Evolutionary conservation across 2,113 vertebrate genomes (phyloP).

Genomic region (Progne subis): DNA sequence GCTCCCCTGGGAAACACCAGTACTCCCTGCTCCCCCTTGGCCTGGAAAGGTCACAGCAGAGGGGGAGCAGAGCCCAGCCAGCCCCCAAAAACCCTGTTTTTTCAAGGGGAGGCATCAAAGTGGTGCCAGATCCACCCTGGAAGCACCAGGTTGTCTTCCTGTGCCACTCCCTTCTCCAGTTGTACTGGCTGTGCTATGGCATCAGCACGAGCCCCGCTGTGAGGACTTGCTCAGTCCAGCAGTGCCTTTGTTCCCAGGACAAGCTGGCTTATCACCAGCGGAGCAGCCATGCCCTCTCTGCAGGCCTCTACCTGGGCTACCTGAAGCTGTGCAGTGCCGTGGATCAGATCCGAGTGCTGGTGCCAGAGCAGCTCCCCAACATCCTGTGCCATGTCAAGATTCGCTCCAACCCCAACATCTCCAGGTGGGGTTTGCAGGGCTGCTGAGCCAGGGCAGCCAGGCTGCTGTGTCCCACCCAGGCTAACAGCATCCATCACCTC

Average conservation of each 20-base stretch:
- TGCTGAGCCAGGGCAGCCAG: background rate
- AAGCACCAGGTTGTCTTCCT: fast-evolving
- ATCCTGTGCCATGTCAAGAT: constrained; percentile 89
- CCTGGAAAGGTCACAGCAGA: background rate
- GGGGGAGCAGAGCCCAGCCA: background rate
- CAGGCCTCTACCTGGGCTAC: constrained; percentile 89
- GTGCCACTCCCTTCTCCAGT: fast-evolving
- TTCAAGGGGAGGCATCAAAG: background rate
- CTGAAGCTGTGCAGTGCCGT: constrained; percentile 90
- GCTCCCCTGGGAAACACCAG: background rate
- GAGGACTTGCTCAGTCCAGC: background rate
- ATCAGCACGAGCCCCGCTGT: fast-evolving
- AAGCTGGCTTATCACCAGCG: constrained; percentile 86
- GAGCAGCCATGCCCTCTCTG: constrained; percentile 81
- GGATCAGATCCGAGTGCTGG: constrained; percentile 89
- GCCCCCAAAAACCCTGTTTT: background rate
- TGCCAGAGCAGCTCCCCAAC: constrained; percentile 87
- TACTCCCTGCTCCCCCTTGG: fast-evolving
- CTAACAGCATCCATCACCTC: background rate
- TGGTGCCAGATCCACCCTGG: background rate
- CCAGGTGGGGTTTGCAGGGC: constrained; percentile 75
- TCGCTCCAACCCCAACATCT: constrained; percentile 87
- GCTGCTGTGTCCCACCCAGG: background rate
- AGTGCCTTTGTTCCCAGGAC: constrained; percentile 73
- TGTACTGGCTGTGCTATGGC: fast-evolving